Evolutionary conservation across 2,888 invertebrate species (phyloP).

Genomic region (Tholera decimalis): DNA sequence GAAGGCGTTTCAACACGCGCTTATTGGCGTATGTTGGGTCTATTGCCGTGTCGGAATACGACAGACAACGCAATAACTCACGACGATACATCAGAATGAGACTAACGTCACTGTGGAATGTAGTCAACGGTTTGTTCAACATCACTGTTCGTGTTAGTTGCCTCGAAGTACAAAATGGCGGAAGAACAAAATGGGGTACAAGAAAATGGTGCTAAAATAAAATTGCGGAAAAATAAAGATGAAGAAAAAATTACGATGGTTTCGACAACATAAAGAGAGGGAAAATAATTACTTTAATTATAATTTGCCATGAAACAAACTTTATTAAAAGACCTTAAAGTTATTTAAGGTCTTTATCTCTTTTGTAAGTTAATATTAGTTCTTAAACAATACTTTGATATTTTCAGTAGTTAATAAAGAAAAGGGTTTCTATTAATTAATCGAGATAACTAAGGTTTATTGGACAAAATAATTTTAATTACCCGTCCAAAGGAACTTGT

Average conservation of each 20-base stretch:
- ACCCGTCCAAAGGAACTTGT: slow-evolving; percentile 21
- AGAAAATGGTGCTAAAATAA: neutral
- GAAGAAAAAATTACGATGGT: neutral
- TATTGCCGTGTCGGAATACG: slow-evolving; percentile 57
- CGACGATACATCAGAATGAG: slow-evolving; percentile 41
- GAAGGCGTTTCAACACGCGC: slow-evolving; percentile 63
- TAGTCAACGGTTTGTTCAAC: slow-evolving; percentile 31
- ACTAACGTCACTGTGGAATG: slow-evolving; percentile 35
- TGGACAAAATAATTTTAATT: slow-evolving; percentile 6
- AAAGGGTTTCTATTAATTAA: neutral
- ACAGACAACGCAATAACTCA: slow-evolving; percentile 63
- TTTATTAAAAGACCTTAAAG: slow-evolving; percentile 5
- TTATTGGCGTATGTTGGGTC: slow-evolving; percentile 65
- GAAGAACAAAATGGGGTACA: neutral
- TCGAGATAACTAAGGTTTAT: slow-evolving; percentile 10
- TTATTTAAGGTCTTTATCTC: slow-evolving; percentile 2
- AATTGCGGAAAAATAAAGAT: neutral
- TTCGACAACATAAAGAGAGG: neutral
- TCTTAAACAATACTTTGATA: slow-evolving; percentile 10
- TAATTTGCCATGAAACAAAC: neutral
- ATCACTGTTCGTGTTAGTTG: slow-evolving; percentile 9
- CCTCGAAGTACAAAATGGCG: neutral
- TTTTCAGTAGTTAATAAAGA: slow-evolving; percentile 23
- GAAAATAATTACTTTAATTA: slow-evolving; percentile 5
- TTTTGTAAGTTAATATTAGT: neutral